Evolutionary conservation across 1,140 invertebrate species (phyloP), one percentile per base, ranked within the genome.

Genomic region (Chelonus insularis): DNA sequence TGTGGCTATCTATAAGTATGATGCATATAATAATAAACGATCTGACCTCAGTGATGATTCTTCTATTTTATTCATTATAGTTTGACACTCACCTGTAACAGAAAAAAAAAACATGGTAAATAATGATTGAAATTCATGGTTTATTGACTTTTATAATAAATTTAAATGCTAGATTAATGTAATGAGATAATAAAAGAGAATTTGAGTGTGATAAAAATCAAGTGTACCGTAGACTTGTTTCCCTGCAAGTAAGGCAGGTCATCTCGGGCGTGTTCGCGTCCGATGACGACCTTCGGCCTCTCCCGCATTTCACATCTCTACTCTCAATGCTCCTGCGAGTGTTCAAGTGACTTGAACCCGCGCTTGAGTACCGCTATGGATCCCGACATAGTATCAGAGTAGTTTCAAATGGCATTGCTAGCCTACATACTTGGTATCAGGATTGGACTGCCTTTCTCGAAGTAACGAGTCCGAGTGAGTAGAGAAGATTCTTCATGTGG

Each of bases 221-320:
- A 43, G 16, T 43, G 41, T 43, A 43, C 50, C 9, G 14, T 55
- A 16, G 20, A 55, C 52, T 29, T 34, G 34, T 55, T 55, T 55
- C 16, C 52, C 18, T 55, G 52, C 34, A 55, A 55, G 52, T 55
- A 48, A 65, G 67, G 64, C 68, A 70, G 67, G 67, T 70, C 69
- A 69, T 55, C 47, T 45, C 70, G 70, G 70, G 70, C 67, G 70
- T 71, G 68, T 71, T 71, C 68, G 65, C 64, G 70, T 71, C 67
- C 70, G 62, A 71, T 65, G 60, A 11, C 61, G 68, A 71, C 70
- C 70, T 71, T 70, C 70, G 70, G 47, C 68, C 70, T 70, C 66
- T 66, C 45, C 34, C 16, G 52, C 52, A 18, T 55, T 55, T 55
- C 52, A 55, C 52, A 21, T 55, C 36, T 55, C 60, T 67, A 63